Evolutionary conservation across 2,888 invertebrate species (phyloP), one percentile per base, ranked within the genome.

Genomic region (Xanthorhoe spadicearia): DNA sequence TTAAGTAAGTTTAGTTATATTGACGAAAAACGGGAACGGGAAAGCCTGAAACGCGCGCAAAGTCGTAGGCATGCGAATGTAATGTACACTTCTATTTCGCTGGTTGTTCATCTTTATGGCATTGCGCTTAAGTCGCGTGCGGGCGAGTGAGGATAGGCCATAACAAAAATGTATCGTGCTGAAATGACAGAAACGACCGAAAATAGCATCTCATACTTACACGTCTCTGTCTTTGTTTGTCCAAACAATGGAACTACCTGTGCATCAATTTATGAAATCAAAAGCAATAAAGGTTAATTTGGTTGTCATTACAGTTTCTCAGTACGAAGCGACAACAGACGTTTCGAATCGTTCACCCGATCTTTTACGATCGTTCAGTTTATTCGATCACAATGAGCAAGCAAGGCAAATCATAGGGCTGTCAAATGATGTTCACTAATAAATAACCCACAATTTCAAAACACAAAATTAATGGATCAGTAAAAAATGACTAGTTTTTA

Each of bases 261-360:
- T 66, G 58, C 50, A 51, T 60, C 60, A 66, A 57, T 69, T 61
- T 54, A 69, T 64, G 35, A 70, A 72, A 70, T 70, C 61, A 70
- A 71, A 73, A 61, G 71, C 72, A 71, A 78, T 84, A 83, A 86
- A 88, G 83, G 86, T 87, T 86, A 86, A 88, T 89, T 86, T 85
- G 80, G 81, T 80, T 79, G 83, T 77, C 83, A 82, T 86, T 80
- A 84, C 80, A 9, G 79, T 78, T 86, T 85, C 86, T 87, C 76
- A 74, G 84, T 84, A 83, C 77, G 80, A 83, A 32, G 32, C 32
- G 75, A 66, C 84, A 86, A 84, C 83, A 80, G 79, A 83, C 84
- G 84, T 87, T 86, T 87, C 80, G 86, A 85, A 84, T 69, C 88
- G 77, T 90, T 90, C 89, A 87, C 86, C 88, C 80, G 58, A n/a